Evolutionary conservation across 1,140 invertebrate genomes (phyloP), one percentile per base, ranked within the genome.

Genomic region (Penaeus chinensis): DNA sequence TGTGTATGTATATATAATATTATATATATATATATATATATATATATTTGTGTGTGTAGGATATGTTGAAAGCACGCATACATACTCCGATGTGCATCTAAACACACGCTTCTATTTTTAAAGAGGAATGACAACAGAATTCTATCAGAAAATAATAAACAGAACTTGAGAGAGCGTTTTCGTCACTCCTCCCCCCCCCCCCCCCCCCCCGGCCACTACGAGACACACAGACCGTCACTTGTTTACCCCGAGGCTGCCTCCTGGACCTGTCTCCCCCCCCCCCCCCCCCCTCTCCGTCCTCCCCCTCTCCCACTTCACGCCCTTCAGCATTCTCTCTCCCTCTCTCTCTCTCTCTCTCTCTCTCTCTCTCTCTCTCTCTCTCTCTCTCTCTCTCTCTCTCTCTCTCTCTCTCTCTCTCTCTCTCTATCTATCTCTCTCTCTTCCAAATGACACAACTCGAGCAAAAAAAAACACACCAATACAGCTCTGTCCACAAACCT

Each of bases 271-370:
- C 79, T 63, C 60, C 27, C 37, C 11, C 16, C 16, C 54, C 66
- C 2, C n/a, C 8, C 69, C 22, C 11, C 42, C 18, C 42, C 20
- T 32, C 63, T n/a, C 32, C 42, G n/a, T 54, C 82, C 32, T 71
- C 54, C 74, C 82, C 24, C 82, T 77, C 42, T 61, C 74, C 32
- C 71, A 5, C 74, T 78, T 60, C 37, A 19, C 37, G 19, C 63
- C n/a, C 63, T 3, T n/a, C n/a, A 19, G 19, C 63, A 20, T n/a
- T 22, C 20, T 32, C 63, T 47, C 32, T 47, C 47, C 24, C 18
- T 54, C 82, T 66, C 32, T 71, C 54, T 84, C 83, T 32, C 83
- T 84, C 47, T 62, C 74, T 63, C 74, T 22, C 76, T 79, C 79
- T 60, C 19, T 13, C 79, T 81, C 24, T 18, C 37, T 66, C 11